phyloP scores from a whole-genome alignment of 23 tunicate species.

The Ascidia mentula region DNA sequence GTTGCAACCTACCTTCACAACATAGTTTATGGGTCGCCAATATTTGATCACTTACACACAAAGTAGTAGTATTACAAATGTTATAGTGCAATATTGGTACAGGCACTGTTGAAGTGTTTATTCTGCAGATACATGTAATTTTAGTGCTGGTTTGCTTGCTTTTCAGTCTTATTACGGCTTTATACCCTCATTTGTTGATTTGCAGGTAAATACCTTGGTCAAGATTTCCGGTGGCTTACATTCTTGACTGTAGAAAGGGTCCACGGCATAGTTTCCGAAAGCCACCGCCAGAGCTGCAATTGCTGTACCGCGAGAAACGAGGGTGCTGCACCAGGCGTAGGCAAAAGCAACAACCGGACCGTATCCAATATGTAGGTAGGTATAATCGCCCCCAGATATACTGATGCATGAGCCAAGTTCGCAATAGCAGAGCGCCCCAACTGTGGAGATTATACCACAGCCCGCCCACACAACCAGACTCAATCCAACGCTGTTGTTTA shows the following conservation, averaged over 20 bases:
- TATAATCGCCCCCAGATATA: slow-evolving; percentile 38
- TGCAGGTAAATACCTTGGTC: background rate
- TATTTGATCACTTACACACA: no score
- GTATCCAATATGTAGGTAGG: slow-evolving; percentile 39
- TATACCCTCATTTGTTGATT: no score
- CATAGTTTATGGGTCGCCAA: no score
- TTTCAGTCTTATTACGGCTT: no score
- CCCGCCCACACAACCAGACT: slow-evolving; percentile 55
- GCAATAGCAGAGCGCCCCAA: slow-evolving; percentile 56
- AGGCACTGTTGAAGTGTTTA: no score
- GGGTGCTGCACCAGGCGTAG: slow-evolving; percentile 16
- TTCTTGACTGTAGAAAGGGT: slow-evolving; percentile 24
- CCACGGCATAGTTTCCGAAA: slow-evolving; percentile 37
- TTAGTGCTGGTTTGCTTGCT: no score
- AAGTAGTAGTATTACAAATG: no score
- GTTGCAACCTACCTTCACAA: no score
- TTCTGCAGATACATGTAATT: no score
- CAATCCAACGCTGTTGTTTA: slow-evolving; percentile 54
- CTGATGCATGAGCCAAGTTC: slow-evolving; percentile 45
- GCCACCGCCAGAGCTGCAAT: slow-evolving; percentile 18
- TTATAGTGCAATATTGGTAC: no score
- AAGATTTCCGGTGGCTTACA: slow-evolving; percentile 35
- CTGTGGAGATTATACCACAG: slow-evolving; percentile 30
- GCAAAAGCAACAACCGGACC: slow-evolving; percentile 39
- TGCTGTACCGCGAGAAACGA: background rate